A percentile compares a stretch with the other conserved stretches of the same genome.
These are phyloP conservation scores for Theodoxus fluviatilis DNA, from an alignment of 2,888 invertebrate species.

Conservation along the genomic window DNA sequence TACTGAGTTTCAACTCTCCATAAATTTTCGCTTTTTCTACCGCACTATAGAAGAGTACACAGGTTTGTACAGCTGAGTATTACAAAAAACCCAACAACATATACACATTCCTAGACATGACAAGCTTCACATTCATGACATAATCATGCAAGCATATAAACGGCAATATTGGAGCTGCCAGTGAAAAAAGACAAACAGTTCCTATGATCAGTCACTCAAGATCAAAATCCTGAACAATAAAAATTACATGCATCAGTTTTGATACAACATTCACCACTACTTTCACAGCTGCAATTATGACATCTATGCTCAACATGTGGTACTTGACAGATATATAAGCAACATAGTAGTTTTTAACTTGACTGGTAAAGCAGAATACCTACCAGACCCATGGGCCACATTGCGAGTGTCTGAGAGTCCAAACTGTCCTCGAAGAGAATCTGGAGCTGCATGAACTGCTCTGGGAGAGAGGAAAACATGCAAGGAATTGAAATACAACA, in stretches of 20 bases:
- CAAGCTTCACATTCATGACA: not conserved
- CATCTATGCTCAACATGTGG: not conserved
- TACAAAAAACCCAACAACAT: not conserved
- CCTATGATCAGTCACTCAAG: no score
- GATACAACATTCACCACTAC: not conserved
- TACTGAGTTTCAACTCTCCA: no score
- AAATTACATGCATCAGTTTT: no score
- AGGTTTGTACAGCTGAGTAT: no score
- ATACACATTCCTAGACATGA: not conserved
- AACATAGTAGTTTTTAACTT: not conserved
- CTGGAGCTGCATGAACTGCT: slow-evolving; percentile 79
- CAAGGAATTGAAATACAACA: no score
- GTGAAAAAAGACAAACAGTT: not conserved
- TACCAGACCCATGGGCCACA: slow-evolving; percentile 91
- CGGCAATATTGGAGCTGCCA: not conserved
- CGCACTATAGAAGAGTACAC: no score
- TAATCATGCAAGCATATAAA: not conserved
- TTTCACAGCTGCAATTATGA: not conserved
- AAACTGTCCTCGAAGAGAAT: slow-evolving; percentile 81
- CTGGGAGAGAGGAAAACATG: slow-evolving; percentile 69
- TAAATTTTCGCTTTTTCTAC: no score
- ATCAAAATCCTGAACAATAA: no score
- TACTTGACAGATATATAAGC: not conserved
- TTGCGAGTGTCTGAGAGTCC: slow-evolving; percentile 94
- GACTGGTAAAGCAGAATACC: not conserved